These are phyloP conservation scores for Carcinoscorpius rotundicauda DNA, from an alignment of 1,140 invertebrate species.

Conservation along the genomic window DNA sequence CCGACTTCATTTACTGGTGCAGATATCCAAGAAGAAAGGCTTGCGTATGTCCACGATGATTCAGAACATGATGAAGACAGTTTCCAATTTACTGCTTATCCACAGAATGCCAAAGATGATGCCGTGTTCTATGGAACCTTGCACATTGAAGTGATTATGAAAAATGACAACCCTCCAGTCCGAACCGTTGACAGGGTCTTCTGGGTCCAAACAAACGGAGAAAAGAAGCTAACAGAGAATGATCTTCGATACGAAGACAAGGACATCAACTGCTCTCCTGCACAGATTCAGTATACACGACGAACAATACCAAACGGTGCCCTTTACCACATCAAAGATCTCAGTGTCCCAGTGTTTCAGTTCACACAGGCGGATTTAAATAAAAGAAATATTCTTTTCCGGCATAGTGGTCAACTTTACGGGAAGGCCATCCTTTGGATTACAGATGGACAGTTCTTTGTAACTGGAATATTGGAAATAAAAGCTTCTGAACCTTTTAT, in stretches of 20 bases:
- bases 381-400: conserved; percentile 60
- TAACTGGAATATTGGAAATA: conserved; percentile 36
- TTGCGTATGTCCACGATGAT: conserved; percentile 37
- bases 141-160: conserved; percentile 59
- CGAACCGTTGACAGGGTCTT: conserved; percentile 58
- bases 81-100: conserved; percentile 28
- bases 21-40: conserved; percentile 50
- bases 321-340: conserved; percentile 30
- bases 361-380: conserved; percentile 81
- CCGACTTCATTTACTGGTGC: conserved; percentile 55
- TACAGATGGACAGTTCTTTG: conserved; percentile 44
- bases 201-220: conserved; percentile 67
- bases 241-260: conserved; percentile 66
- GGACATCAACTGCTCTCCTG: conserved; percentile 65
- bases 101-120: conserved; percentile 42
- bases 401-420: conserved; percentile 60
- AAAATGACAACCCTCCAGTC: conserved; percentile 80
- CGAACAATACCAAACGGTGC: conserved; percentile 61
- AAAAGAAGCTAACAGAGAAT: conserved; percentile 55
- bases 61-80: conserved; percentile 28
- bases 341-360: conserved; percentile 36
- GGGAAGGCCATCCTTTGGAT: conserved; percentile 65
- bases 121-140: conserved; percentile 71
- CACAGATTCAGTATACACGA: conserved; percentile 65
- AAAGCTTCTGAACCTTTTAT: conserved; percentile 39